Evolutionary conservation across 2,888 invertebrate species (phyloP), one percentile per base, ranked within the genome.

Genomic region (Aporophyla nigra): DNA sequence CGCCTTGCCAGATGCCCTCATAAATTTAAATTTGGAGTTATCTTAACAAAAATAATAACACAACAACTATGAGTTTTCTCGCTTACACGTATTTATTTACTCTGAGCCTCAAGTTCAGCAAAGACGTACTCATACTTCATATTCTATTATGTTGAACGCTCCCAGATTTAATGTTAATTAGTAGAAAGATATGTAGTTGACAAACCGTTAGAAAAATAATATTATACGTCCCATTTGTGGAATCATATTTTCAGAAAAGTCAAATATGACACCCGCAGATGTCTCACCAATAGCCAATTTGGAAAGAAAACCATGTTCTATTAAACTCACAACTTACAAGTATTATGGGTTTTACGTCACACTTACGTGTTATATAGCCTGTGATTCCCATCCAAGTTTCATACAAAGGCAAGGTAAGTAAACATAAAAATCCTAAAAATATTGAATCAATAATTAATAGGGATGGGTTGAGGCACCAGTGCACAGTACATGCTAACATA

Each of bases 401-500:
- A n/a, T 5, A 10, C 5, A 19, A 40, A 40, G 14, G 6, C 3
- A 1, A 16, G 24, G 72, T 21, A 27, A 33, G 2, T 1, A 56
- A 21, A 24, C 24, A n/a, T 19, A 2, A 27, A n/a, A 71, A 51
- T 24, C 12, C 14, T 1, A 1, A 9, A 9, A 56, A 24, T 16
- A 51, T 76, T 80, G 59, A 72, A 24, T 83, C 33, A 86, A 72
- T 72, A 77, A n/a, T 61, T 81, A 43, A 85, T 24, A 46, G 89
- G 89, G 0, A 80, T 66, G 19, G 88, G 88, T 61, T 85, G 79
- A 40, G 93, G 93, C 27, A 93, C 84, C 53, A 88, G 87, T 19
- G 74, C 21, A 56, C 70, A 51, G 74, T 90, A 93, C 73, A 92
- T 70, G 74, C 74, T 76, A 19, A 91, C 40, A 80, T 92, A 93